Percentiles rank a stretch among this genome's conserved stretches.
phyloP scores from a whole-genome alignment of 2,888 invertebrate genomes.

The Heliconius erato region DNA sequence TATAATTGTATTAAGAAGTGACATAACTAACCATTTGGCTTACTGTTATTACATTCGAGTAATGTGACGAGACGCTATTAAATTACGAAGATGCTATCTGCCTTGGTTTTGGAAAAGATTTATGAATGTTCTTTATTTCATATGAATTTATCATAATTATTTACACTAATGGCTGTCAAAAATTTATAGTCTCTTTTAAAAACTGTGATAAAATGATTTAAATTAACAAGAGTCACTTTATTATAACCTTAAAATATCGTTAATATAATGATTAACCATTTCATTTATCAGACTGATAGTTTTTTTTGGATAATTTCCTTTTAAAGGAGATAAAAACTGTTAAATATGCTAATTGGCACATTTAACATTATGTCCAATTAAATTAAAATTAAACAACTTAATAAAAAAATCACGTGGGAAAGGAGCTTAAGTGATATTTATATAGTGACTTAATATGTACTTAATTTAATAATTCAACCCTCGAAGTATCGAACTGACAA shows the following conservation, averaged over 20 bases:
- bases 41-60: background rate
- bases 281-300: background rate
- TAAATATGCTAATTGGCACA: background rate
- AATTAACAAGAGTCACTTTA: background rate
- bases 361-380: background rate
- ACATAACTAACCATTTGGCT: background rate
- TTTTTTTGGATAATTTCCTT: background rate
- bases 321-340: background rate
- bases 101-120: background rate
- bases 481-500: too few species aligned
- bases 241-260: background rate
- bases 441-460: background rate
- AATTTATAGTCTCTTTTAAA: background rate
- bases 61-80: conserved; percentile 3
- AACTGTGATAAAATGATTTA: background rate
- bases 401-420: conserved; percentile 7
- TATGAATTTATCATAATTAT: background rate
- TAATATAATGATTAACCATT: background rate
- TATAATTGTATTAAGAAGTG: background rate
- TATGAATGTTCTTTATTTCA: background rate
- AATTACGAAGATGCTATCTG: background rate
- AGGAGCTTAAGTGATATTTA: background rate
- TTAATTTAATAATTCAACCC: too few species aligned
- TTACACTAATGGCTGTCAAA: background rate
- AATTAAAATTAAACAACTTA: background rate